Evolutionary conservation across 2,888 invertebrate genomes (phyloP).

Genomic region (Leuctra nigra): DNA sequence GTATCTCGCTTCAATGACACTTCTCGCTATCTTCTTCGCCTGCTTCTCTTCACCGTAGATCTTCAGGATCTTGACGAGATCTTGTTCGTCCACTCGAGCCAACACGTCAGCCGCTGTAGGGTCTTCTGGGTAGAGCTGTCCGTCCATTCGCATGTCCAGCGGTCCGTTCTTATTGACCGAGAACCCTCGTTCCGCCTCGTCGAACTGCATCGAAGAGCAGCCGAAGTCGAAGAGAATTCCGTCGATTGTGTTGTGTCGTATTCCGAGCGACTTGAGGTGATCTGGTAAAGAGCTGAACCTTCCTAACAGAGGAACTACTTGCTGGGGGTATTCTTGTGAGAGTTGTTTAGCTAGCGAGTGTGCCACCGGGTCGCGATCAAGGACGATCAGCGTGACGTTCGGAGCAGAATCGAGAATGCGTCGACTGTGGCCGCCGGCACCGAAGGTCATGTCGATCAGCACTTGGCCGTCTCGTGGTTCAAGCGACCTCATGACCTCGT

Average conservation of each 20-base stretch:
- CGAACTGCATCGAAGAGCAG: constrained; percentile 93
- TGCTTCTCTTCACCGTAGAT: constrained; percentile 87
- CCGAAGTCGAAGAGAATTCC: constrained; percentile 90
- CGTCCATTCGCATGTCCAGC: constrained; percentile 95
- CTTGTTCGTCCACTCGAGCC: constrained; percentile 67
- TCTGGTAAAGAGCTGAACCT: constrained; percentile 79
- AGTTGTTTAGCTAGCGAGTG: constrained; percentile 59
- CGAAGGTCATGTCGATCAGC: constrained; percentile 93
- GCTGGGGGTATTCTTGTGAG: constrained; percentile 57
- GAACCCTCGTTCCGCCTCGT: constrained; percentile 75
- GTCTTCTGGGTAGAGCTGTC: constrained; percentile 56
- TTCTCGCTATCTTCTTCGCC: constrained; percentile 79
- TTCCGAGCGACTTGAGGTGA: constrained; percentile 51
- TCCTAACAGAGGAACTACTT: constrained; percentile 74
- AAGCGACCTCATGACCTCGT: constrained; percentile 62
- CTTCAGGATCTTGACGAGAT: constrained; percentile 78
- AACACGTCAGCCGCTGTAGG: constrained; percentile 85
- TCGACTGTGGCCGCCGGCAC: constrained; percentile 84
- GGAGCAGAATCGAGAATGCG: constrained; percentile 61
- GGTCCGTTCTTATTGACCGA: constrained; percentile 78
- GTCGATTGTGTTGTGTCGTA: constrained; percentile 66
- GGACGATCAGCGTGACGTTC: constrained; percentile 61
- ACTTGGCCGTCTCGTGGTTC: constrained; percentile 55
- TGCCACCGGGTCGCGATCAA: constrained; percentile 86
- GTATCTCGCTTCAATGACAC: constrained; percentile 76